A percentile compares a stretch with the other conserved stretches of the same genome.
phyloP scores from a whole-genome alignment of 2,113 vertebrate genomes.

The Todiramphus chloris region DNA sequence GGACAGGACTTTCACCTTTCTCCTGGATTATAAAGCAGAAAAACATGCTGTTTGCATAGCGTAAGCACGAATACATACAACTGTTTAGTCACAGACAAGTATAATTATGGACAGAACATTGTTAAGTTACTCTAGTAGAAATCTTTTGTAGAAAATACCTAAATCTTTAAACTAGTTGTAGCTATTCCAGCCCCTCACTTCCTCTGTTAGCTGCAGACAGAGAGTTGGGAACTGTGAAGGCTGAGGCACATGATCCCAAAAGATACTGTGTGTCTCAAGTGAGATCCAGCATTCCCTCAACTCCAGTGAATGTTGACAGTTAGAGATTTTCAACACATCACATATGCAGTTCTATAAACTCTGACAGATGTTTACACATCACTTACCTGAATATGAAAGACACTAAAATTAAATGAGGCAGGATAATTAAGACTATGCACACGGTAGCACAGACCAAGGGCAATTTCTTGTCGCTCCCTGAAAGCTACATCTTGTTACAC shows the following conservation, averaged over 20 bases:
- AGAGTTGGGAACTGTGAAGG: neutral
- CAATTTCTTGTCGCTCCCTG: neutral
- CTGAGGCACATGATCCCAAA: neutral
- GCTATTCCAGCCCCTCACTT: neutral
- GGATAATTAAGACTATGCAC: neutral
- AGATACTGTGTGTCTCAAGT: neutral
- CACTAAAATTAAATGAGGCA: constrained; percentile 14
- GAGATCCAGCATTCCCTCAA: neutral
- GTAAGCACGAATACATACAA: neutral
- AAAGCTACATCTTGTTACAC: neutral
- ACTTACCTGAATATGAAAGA: constrained; percentile 48
- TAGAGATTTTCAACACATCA: neutral
- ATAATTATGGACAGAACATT: neutral
- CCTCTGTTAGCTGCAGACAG: neutral
- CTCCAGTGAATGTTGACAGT: neutral
- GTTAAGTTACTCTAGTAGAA: neutral
- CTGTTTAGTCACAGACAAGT: neutral
- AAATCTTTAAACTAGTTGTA: neutral
- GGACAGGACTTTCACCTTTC: neutral
- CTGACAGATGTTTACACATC: neutral
- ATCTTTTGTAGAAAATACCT: neutral
- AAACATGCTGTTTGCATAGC: neutral
- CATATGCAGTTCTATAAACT: neutral
- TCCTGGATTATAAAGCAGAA: neutral
- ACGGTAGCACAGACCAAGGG: neutral